A percentile compares a stretch with the other conserved stretches of the same genome.
Evolutionary conservation across 2,888 invertebrate species (phyloP).

Genomic region (Drosophila anomalata): DNA sequence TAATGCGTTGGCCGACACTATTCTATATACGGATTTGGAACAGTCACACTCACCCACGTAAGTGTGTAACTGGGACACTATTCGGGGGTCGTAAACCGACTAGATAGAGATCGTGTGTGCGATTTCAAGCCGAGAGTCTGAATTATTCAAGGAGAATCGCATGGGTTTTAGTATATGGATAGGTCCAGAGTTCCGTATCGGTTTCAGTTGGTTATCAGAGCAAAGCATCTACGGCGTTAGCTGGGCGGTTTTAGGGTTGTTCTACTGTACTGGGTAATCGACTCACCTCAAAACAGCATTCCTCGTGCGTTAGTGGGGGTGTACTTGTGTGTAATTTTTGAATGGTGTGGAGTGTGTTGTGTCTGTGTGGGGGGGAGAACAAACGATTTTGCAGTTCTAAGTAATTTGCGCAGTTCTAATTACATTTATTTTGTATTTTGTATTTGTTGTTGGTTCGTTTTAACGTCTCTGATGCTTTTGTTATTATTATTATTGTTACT

Average conservation of each 20-base stretch:
- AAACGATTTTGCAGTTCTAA: conserved; percentile 43
- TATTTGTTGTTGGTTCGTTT: conserved; percentile 21
- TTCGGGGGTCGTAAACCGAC: conserved; percentile 64
- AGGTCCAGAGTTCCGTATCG: conserved; percentile 10
- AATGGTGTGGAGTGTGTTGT: background rate
- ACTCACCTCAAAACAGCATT: conserved; percentile 50
- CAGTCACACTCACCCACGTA: conserved; percentile 40
- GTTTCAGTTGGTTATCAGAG: conserved; percentile 30
- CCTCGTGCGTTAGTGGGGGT: conserved; percentile 33
- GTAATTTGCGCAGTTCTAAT: conserved; percentile 74
- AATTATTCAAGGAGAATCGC: conserved; percentile 58
- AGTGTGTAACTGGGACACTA: conserved; percentile 70
- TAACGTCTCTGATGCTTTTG: conserved; percentile 9
- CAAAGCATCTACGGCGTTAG: conserved; percentile 41
- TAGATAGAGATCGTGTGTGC: conserved; percentile 28
- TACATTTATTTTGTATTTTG: conserved; percentile 39
- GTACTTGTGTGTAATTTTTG: background rate
- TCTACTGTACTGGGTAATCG: conserved; percentile 31
- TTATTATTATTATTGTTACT: conserved; percentile 26
- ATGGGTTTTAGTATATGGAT: conserved; percentile 22
- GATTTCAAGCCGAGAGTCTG: conserved; percentile 26
- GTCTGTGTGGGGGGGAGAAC: conserved; percentile 13
- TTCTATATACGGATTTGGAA: conserved; percentile 41
- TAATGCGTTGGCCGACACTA: conserved; percentile 29
- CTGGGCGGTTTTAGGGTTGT: conserved; percentile 28